These are phyloP conservation scores for Eremophila alpestris DNA, from an alignment of 2,797 vertebrate genomes.

Conservation along the genomic window DNA sequence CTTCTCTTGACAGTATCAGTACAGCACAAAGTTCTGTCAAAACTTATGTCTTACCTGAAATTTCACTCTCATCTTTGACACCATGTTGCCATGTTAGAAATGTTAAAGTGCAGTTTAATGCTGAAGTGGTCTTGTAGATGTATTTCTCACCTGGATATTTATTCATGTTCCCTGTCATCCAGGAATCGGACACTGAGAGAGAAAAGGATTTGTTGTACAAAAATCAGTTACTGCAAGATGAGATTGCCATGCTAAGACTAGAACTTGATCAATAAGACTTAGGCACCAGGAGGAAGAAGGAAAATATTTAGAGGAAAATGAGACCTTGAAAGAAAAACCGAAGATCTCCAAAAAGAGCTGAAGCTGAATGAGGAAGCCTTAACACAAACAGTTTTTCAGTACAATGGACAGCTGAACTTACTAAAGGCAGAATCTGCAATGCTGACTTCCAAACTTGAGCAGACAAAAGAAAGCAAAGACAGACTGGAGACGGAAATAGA, in stretches of 20 bases:
- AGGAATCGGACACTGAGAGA: slow-evolving; percentile 82
- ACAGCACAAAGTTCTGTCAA: neutral
- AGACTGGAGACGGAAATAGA: slow-evolving; percentile 83
- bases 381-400: slow-evolving; percentile 85
- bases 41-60: neutral
- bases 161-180: slow-evolving; percentile 72
- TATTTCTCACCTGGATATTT: neutral
- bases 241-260: slow-evolving; percentile 78
- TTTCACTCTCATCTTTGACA: neutral
- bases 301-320: slow-evolving; percentile 84
- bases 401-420: slow-evolving; percentile 81
- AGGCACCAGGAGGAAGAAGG: slow-evolving; percentile 82
- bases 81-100: neutral
- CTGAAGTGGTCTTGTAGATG: neutral
- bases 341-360: slow-evolving; percentile 84
- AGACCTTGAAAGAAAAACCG: slow-evolving; percentile 84
- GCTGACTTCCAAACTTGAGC: slow-evolving; percentile 81
- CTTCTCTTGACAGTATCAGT: neutral
- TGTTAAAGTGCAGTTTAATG: neutral
- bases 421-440: slow-evolving; percentile 83
- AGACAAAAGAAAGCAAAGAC: slow-evolving; percentile 84
- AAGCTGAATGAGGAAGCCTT: slow-evolving; percentile 86
- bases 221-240: slow-evolving; percentile 82
- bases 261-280: slow-evolving; percentile 81
- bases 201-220: slow-evolving; percentile 84